Evolutionary conservation across 2,888 invertebrate genomes (phyloP), one percentile per base, ranked within the genome.

Genomic region (Apamea epomidion): DNA sequence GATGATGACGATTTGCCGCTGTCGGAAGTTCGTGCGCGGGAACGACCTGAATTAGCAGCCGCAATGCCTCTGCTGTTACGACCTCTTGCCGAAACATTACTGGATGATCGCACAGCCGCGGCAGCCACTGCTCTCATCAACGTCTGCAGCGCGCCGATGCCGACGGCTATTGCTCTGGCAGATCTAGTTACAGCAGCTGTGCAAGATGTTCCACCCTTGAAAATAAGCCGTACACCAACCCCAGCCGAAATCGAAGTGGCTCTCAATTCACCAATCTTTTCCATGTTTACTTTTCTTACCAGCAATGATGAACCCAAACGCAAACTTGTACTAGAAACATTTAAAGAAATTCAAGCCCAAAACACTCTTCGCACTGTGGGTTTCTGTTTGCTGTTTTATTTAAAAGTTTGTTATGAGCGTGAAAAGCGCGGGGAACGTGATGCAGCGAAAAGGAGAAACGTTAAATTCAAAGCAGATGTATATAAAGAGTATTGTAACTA

Each of bases 401-500:
- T 99, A 87, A 99, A 99, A 97, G 98, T 98, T 84, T 94, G 94
- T 77, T 96, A 94, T 97, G 98, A 97, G 97, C 97, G 92, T 90
- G 97, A 97, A 85, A 95, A 92, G 51, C 94, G 95, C 51, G 93
- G 94, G 3, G 96, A 97, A 90, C 94, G 95, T 88, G 97, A 97
- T 93, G 96, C 90, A 86, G 97, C 85, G 88, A 97, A 95, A 96
- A 97, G 95, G 89, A 97, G 97, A 92, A 95, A 97, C 89, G 97
- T 98, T 87, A 98, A 98, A 90, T 98, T 99, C 89, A 99, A 99
- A 97, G 98, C 98, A 90, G 98, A 98, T 88, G 97, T 99, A 75
- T 99, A 99, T 95, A 98, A 98, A 95, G 98, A 99, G 92, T 98
- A 99, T 94, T 99, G 99, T 96, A 98, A 98, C 93, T 97, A 98